phyloP scores from a whole-genome alignment of 2,888 invertebrate genomes.

The Nephrotoma appendiculata region DNA sequence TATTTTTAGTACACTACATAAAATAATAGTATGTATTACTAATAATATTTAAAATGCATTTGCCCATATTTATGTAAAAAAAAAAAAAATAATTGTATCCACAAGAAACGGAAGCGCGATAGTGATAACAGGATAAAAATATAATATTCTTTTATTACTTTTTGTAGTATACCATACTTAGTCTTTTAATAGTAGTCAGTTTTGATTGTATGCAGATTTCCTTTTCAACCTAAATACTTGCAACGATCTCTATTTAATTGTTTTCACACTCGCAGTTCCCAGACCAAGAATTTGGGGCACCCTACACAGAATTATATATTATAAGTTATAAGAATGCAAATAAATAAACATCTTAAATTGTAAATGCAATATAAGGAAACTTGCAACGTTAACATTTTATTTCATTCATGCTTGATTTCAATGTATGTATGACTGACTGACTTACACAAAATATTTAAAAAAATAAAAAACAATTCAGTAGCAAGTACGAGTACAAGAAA shows the following conservation, averaged over 20 bases:
- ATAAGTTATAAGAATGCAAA: not conserved
- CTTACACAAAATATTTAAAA: not conserved
- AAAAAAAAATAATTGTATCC: not conserved
- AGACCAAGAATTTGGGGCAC: not conserved
- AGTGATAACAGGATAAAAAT: not conserved
- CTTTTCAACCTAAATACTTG: not conserved
- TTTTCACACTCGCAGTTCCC: not conserved
- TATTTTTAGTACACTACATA: not conserved
- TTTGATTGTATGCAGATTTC: not conserved
- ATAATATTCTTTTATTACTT: not conserved
- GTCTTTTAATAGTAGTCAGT: not conserved
- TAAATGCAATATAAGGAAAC: not conserved
- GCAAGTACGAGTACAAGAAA: not conserved
- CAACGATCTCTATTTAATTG: not conserved
- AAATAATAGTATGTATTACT: not conserved
- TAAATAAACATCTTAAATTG: not conserved
- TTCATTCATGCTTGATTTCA: not conserved
- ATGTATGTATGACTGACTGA: not conserved
- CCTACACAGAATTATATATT: not conserved
- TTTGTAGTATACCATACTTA: not conserved
- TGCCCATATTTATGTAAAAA: not conserved
- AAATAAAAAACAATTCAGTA: not conserved
- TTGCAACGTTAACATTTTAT: not conserved
- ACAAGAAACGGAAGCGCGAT: not conserved
- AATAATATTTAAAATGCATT: not conserved